Evolutionary conservation across 2,888 invertebrate species (phyloP).

Genomic region (Lymantria dispar): DNA sequence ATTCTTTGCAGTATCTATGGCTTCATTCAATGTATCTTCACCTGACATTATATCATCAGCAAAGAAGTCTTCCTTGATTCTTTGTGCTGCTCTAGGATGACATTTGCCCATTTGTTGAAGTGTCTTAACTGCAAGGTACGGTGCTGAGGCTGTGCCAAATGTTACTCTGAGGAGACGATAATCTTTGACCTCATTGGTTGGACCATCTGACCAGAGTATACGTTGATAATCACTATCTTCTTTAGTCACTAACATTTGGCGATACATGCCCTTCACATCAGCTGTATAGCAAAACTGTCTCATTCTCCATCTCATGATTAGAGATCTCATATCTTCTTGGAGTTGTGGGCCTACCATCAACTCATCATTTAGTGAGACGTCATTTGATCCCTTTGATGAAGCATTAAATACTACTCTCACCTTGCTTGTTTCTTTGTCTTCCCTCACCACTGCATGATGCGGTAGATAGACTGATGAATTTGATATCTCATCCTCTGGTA

Average conservation of each 20-base stretch:
- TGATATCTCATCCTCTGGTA: too few relatives aligned
- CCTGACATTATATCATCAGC: too few relatives aligned
- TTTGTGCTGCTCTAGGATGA: too few relatives aligned
- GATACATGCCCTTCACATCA: neutral
- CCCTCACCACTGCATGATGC: too few relatives aligned
- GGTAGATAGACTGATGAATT: too few relatives aligned
- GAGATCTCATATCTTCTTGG: neutral
- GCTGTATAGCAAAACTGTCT: neutral
- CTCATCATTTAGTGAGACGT: neutral
- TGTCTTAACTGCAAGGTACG: slow-evolving; percentile 1
- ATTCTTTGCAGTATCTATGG: too few relatives aligned
- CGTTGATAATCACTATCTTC: slow-evolving; percentile 4
- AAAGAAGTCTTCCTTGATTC: too few relatives aligned
- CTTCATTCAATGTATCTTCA: too few relatives aligned
- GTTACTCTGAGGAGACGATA: slow-evolving; percentile 2
- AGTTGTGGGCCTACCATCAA: neutral
- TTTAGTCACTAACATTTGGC: neutral
- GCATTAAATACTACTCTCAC: neutral
- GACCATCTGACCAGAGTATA: slow-evolving; percentile 1
- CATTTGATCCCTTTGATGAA: neutral
- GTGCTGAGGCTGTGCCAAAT: slow-evolving; percentile 6
- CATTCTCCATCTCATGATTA: neutral
- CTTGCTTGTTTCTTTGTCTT: neutral
- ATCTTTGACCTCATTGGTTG: neutral
- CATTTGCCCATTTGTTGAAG: slow-evolving; percentile 5